phyloP scores from a whole-genome alignment of 2,888 invertebrate genomes.

The Leucophenga montana region DNA sequence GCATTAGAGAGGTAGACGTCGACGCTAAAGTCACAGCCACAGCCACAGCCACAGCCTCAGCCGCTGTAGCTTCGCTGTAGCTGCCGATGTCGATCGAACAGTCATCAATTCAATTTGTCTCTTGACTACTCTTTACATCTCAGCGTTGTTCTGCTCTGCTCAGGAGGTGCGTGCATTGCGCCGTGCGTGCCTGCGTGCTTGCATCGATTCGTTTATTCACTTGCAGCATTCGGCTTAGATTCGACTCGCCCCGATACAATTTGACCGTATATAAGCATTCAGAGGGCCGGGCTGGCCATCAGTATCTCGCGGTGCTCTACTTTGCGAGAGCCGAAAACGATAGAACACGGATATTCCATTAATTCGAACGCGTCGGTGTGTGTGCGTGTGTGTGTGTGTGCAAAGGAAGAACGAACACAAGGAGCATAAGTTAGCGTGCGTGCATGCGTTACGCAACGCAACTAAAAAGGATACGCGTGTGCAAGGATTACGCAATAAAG shows the following conservation, averaged over 20 bases:
- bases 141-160: background rate
- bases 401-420: background rate
- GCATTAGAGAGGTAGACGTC: background rate
- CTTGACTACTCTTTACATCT: conserved; percentile 3
- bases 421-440: conserved; percentile 27
- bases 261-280: conserved; percentile 74
- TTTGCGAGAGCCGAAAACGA: conserved; percentile 63
- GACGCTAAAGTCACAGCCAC: too few relatives aligned
- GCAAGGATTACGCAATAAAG: conserved; percentile 32
- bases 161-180: conserved; percentile 42
- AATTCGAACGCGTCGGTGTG: background rate
- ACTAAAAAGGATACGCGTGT: conserved; percentile 21
- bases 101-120: conserved; percentile 54
- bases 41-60: too few relatives aligned
- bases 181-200: conserved; percentile 51
- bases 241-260: background rate
- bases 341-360: conserved; percentile 4
- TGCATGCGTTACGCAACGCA: conserved; percentile 31
- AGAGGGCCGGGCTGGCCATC: conserved; percentile 74
- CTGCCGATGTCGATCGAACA: conserved; percentile 34
- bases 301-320: conserved; percentile 74
- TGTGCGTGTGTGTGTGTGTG: background rate
- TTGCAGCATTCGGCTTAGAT: background rate
- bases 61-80: background rate
- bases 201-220: too few relatives aligned